Evolutionary conservation across 2,113 vertebrate species (phyloP).

Genomic region (Hippoglossus stenolepis): DNA sequence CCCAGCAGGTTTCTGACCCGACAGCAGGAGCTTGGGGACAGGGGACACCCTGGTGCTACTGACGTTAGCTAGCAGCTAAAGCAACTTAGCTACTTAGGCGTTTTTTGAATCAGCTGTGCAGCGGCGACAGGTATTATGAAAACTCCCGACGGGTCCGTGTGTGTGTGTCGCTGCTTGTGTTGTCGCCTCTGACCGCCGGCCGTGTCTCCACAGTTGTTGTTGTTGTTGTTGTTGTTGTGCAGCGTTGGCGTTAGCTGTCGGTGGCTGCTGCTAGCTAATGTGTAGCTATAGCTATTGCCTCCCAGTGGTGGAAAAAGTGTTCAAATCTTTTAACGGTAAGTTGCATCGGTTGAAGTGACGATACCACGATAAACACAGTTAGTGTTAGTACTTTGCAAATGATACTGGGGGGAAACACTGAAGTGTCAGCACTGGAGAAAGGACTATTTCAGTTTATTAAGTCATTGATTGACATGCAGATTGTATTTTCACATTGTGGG

Average conservation of each 20-base stretch:
- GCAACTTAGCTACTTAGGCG: constrained; percentile 63
- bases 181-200: constrained; percentile 39
- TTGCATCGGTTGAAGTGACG: constrained; percentile 28
- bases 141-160: constrained; percentile 33
- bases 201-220: constrained; percentile 50
- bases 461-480: background rate
- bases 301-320: constrained; percentile 79
- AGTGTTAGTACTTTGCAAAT: background rate
- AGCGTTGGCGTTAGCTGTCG: constrained; percentile 68
- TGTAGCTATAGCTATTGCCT: constrained; percentile 79
- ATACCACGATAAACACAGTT: background rate
- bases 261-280: constrained; percentile 70
- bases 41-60: constrained; percentile 58
- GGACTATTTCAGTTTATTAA: no score
- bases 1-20: constrained; percentile 37
- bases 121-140: constrained; percentile 70
- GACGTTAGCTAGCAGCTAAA: constrained; percentile 60
- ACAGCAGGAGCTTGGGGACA: constrained; percentile 52
- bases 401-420: background rate
- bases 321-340: constrained; percentile 76
- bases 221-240: constrained; percentile 63
- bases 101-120: constrained; percentile 50
- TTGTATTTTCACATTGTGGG: background rate
- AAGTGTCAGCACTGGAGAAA: background rate
- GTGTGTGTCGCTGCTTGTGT: constrained; percentile 68